Evolutionary conservation across 2,888 invertebrate genomes (phyloP), one percentile per base, ranked within the genome.

Genomic region (Heliconius erato): DNA sequence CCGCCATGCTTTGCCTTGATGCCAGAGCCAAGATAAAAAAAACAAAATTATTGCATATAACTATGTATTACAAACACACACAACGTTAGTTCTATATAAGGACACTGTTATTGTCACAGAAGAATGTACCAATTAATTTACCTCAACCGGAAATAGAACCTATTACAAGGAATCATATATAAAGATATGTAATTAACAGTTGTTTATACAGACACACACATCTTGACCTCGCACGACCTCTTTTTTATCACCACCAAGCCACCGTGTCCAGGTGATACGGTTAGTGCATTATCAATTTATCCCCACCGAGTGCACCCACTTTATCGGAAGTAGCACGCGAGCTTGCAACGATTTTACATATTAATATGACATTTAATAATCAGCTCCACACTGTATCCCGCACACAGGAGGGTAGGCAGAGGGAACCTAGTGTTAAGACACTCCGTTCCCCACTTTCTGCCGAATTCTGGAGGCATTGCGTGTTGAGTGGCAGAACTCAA

Each of bases 251-350:
- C 76, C 12, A 81, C 78, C 83, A 82, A 74, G 83, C 79, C 67
- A 81, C 79, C 84, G 83, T 80, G 72, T 82, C 83, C 82, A 74
- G 82, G 83, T 83, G 84, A 82, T 76, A 59, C 74, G 78, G 65
- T 78, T 83, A 83, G 83, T 79, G 76, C 78, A 80, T 76, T 83
- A 84, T 83, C 83, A 81, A 81, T 71, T 65, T 44, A 81, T 71
- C 77, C 77, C 77, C 54, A 11, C n/a, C 11, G 54, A 68, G 69
- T 54, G 40, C 23, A 4, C 68, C 68, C 54, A 32, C 40, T 77
- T 78, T 59, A 81, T 77, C 80, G 82, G 74, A 59, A 67, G 67
- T 67, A 78, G 63, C 84, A 84, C 84, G 84, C 84, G 63, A 83
- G 71, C 83, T 65, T 79, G 63, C 72, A 79, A 76, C 77, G 79